These are phyloP conservation scores for Drosophila lutescens DNA, from an alignment of 2,888 invertebrate species.

Conservation along the genomic window DNA sequence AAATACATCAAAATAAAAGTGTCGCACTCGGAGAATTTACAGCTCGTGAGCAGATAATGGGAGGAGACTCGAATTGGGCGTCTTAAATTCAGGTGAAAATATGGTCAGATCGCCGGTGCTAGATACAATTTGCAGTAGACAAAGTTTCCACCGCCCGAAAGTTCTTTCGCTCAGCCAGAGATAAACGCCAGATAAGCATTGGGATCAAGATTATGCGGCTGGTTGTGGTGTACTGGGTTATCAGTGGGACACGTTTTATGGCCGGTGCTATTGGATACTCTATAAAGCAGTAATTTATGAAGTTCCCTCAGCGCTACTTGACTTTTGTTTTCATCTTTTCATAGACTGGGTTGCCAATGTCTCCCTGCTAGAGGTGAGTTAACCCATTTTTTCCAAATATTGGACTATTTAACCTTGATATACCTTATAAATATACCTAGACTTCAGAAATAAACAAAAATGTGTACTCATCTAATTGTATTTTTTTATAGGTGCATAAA, in stretches of 20 bases:
- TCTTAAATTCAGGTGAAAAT: slow-evolving; percentile 21
- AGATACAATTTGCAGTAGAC: slow-evolving; percentile 50
- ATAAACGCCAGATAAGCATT: slow-evolving; percentile 64
- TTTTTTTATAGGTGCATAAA: no score
- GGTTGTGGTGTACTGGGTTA: slow-evolving; percentile 35
- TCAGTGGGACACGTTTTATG: slow-evolving; percentile 52
- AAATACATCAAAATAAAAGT: slow-evolving; percentile 80
- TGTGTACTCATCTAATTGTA: no score
- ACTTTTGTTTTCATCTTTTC: slow-evolving; percentile 35
- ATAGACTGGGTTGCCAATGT: slow-evolving; percentile 33
- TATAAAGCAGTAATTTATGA: slow-evolving; percentile 62
- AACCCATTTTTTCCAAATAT: slow-evolving; percentile 7
- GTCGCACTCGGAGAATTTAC: slow-evolving; percentile 70
- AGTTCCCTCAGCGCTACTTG: slow-evolving; percentile 47
- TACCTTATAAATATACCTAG: no score
- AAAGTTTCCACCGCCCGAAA: slow-evolving; percentile 10
- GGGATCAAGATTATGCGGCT: slow-evolving; percentile 63
- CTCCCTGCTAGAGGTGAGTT: not conserved
- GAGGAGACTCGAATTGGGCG: slow-evolving; percentile 37
- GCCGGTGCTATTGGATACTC: slow-evolving; percentile 66
- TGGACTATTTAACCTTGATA: not conserved
- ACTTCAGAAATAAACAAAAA: no score
- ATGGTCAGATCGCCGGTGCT: slow-evolving; percentile 38
- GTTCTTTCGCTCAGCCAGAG: slow-evolving; percentile 13
- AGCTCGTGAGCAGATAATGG: slow-evolving; percentile 65